Percentiles rank a stretch among this genome's conserved stretches.
phyloP scores from a whole-genome alignment of 2,113 vertebrate species.

The Probosciger aterrimus region DNA sequence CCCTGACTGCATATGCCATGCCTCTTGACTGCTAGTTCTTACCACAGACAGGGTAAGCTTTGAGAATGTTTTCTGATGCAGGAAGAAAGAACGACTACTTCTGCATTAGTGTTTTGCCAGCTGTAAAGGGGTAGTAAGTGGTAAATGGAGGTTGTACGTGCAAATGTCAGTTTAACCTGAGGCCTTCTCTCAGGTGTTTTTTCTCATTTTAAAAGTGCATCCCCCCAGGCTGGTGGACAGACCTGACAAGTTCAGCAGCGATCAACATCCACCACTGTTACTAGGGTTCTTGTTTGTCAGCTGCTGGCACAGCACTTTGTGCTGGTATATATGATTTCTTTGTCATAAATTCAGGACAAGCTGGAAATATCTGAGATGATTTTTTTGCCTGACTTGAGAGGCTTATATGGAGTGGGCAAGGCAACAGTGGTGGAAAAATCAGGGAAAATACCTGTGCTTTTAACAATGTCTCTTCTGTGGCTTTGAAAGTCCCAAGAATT shows the following conservation, averaged over 20 bases:
- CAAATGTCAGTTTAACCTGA: not conserved
- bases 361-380: not conserved
- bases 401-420: not conserved
- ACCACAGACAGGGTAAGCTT: not conserved
- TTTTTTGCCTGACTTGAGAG: conserved; percentile 4
- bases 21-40: not conserved
- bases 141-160: not conserved
- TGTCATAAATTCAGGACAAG: not conserved
- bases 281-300: not conserved
- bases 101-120: not conserved
- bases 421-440: conserved; percentile 37
- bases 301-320: not conserved
- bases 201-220: not conserved
- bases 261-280: not conserved
- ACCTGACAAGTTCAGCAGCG: not conserved
- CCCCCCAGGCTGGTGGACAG: not conserved
- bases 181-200: not conserved
- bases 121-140: not conserved
- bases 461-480: conserved; percentile 51
- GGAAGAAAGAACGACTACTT: not conserved
- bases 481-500: conserved; percentile 44
- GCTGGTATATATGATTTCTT: not conserved
- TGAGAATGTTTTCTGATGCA: not conserved
- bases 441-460: conserved; percentile 64
- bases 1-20: conserved; percentile 19